These are phyloP conservation scores for Drosophila subobscura DNA, from an alignment of 1,140 invertebrate species.

Conservation along the genomic window DNA sequence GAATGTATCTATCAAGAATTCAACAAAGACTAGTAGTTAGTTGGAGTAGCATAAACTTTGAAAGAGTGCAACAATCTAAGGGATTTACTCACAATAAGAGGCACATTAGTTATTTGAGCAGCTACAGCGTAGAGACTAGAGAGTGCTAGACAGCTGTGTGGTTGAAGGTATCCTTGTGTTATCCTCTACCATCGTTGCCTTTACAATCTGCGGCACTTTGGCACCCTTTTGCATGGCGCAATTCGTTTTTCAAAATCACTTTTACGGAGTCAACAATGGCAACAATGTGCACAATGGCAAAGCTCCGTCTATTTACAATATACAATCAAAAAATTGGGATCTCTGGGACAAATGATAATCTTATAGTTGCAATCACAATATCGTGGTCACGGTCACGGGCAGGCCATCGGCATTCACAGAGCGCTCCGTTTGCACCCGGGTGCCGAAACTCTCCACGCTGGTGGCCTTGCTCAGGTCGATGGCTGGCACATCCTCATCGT, in stretches of 20 bases:
- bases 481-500: slow-evolving; percentile 78
- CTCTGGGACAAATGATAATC: slow-evolving; percentile 4
- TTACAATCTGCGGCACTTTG: slow-evolving; percentile 26
- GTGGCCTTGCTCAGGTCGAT: slow-evolving; percentile 74
- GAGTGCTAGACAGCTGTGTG: slow-evolving; percentile 47
- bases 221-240: slow-evolving; percentile 15
- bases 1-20: slow-evolving; percentile 9
- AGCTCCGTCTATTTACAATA: neutral
- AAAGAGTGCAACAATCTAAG: slow-evolving; percentile 69
- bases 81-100: slow-evolving; percentile 58
- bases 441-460: slow-evolving; percentile 68
- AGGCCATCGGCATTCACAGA: slow-evolving; percentile 71
- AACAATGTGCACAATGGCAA: too few species aligned
- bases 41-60: slow-evolving; percentile 49
- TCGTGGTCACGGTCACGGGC: slow-evolving; percentile 78
- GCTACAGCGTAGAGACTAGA: slow-evolving; percentile 48
- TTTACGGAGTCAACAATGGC: too few species aligned
- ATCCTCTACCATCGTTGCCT: slow-evolving; percentile 12
- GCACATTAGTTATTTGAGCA: slow-evolving; percentile 73
- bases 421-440: slow-evolving; percentile 64
- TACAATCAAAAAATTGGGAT: neutral
- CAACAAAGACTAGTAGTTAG: slow-evolving; percentile 50
- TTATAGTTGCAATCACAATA: slow-evolving; percentile 74
- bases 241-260: too few species aligned
- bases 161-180: slow-evolving; percentile 17